A percentile compares a stretch with the other conserved stretches of the same genome.
Conservation (phyloP, 53 echinoderm and acorn worm species). For the Astropecten irregularis region DNA sequence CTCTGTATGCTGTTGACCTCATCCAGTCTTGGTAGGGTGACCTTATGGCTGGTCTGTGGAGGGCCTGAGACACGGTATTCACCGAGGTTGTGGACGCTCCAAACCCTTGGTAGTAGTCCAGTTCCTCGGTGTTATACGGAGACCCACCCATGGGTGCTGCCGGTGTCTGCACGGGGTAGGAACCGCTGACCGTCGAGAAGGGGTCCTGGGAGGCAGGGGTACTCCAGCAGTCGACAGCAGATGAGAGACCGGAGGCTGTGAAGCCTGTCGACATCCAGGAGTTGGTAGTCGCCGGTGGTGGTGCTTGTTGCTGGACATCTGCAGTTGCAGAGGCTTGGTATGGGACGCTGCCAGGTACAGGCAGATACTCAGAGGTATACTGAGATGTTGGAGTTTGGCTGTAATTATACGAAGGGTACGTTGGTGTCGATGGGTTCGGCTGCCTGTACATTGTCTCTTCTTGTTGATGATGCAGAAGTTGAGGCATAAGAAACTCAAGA, state of each 20-base stretch:
- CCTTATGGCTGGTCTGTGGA: slow-evolving; percentile 30
- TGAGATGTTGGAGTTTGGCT: slow-evolving; percentile 40
- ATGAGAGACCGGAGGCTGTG: not conserved
- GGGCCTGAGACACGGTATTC: slow-evolving; percentile 34
- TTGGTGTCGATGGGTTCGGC: not conserved
- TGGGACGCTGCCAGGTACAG: not conserved
- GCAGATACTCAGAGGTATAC: slow-evolving; percentile 44
- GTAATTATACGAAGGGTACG: slow-evolving; percentile 24
- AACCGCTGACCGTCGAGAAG: not conserved
- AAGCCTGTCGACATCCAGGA: slow-evolving; percentile 29
- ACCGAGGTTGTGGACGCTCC: slow-evolving; percentile 6
- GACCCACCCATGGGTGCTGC: slow-evolving; percentile 10
- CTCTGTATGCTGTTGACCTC: slow-evolving; percentile 81
- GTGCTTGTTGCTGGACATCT: slow-evolving; percentile 43
- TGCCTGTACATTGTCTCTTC: slow-evolving; percentile 37
- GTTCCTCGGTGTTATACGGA: slow-evolving; percentile 31
- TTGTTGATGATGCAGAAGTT: slow-evolving; percentile 20
- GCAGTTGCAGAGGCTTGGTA: slow-evolving; percentile 25
- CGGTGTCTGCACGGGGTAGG: slow-evolving; percentile 37
- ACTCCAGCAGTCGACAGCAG: slow-evolving; percentile 26
- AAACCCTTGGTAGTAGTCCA: slow-evolving; percentile 41
- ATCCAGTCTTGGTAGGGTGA: slow-evolving; percentile 76
- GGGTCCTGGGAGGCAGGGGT: slow-evolving; percentile 24
- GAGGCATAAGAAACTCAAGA: slow-evolving; percentile 37
- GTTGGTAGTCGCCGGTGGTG: slow-evolving; percentile 9